Evolutionary conservation across 2,797 vertebrate species (phyloP), one percentile per base, ranked within the genome.

Genomic region (Glossophaga mutica): DNA sequence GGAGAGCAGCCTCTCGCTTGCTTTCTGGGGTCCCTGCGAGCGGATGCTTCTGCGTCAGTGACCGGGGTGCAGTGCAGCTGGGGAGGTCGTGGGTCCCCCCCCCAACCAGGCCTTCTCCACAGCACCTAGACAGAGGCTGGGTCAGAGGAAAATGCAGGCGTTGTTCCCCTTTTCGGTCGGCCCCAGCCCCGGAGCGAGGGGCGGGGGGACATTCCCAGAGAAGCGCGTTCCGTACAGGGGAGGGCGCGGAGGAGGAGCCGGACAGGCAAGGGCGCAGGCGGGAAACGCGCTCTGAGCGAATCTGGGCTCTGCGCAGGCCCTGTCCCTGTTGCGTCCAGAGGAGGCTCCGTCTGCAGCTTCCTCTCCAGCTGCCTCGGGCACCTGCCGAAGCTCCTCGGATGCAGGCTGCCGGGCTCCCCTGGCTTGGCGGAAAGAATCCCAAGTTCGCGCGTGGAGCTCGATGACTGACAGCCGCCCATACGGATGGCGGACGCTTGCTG

Each of bases 21-120:
- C 14, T 85, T 2, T 46, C 21, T 2, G 42, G 32, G 26, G 18
- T 67, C 18, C 9, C 29, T 26, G 2, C 3, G 90, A 77, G 65
- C 1, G 21, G 68, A 85, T 0, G 14, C 32, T 42, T 70, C 48
- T 9, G 4, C 50, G 32, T 34, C 0, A 2, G n/a, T 57, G 18
- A 2, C 57, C 1, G 0, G 22, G 18, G 42, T 18, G 10, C 62
- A 34, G 10, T 6, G 44, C 16, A 18, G 37, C 87, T 32, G 39
- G 10, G 24, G 16, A 6, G 9, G 3, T 4, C 12, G 4, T 29
- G 15, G 39, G 0, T 39, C 39, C 32, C n/a, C 12, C 16, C n/a
- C n/a, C n/a, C n/a, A n/a, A n/a, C n/a, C 22, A 3, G n/a, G 19
- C 34, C 55, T 78, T 77, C 29, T 42, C n/a, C 21, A 2, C 15